These are phyloP conservation scores for Coracias cyanogaster DNA, from an alignment of 2,797 vertebrate species.

Conservation along the genomic window DNA sequence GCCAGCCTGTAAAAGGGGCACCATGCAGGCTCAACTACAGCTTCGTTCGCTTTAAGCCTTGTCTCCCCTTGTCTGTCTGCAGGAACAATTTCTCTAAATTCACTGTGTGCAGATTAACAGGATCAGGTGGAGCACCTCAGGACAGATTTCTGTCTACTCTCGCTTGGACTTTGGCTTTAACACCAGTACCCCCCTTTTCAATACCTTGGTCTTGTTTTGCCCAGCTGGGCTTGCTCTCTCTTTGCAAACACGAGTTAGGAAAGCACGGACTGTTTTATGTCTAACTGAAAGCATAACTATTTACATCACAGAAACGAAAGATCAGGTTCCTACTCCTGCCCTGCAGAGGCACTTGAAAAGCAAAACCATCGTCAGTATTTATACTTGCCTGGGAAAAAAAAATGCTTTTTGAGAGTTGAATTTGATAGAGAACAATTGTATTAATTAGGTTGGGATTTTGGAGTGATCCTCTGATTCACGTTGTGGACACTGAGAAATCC, in stretches of 20 bases:
- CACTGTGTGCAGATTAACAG: neutral
- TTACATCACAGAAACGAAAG: neutral
- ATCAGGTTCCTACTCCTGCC: neutral
- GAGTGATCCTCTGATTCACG: neutral
- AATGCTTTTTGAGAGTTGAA: neutral
- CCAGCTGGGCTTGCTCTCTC: neutral
- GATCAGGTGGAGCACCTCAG: neutral
- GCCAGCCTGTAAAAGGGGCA: neutral
- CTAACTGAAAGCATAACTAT: neutral
- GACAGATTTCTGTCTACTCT: neutral
- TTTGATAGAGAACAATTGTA: neutral
- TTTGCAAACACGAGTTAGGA: neutral
- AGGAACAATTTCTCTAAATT: neutral
- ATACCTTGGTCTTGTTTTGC: neutral
- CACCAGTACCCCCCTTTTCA: neutral
- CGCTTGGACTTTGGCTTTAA: neutral
- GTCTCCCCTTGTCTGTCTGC: neutral
- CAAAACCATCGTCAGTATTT: neutral
- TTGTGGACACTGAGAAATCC: neutral
- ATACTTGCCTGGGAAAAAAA: neutral
- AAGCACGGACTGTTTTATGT: neutral
- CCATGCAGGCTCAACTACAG: rapidly evolving
- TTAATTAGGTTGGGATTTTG: neutral
- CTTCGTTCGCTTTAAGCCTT: neutral
- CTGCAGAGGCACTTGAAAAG: neutral